Base-by-base conservation (phyloP, 1,140 invertebrate species). In the Drosophila pseudoananassae region DNA sequence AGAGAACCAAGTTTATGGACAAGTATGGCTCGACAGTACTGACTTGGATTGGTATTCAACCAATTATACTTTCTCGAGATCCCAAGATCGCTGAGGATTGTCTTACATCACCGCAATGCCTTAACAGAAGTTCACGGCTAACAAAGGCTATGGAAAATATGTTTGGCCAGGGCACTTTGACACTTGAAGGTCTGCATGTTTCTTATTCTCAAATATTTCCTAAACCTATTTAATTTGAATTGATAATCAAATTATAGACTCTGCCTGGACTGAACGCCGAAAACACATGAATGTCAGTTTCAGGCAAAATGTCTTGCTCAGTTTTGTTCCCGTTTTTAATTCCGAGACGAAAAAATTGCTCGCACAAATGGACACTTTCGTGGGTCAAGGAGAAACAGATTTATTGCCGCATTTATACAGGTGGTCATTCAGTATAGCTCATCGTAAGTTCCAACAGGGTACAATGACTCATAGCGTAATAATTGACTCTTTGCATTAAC, bases 241-340 rank as follows among this genome's bases (percentile, higher is more conserved):
- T 27, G 4, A 36, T n/a, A 12, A 36, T 12, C 3, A 20, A 20
- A 20, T 20, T 20, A 20, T 20, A 89, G 84, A 75, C 38, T 47
- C 66, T 0, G 14, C 64, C 9, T 89, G 85, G 82, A 61, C 43
- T 25, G 36, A 33, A 9, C 76, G 76, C 50, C 72, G 85, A 12
- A 82, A 63, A 25, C 29, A 58, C 1, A 17, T 89, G 14, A 89
- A 71, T 52, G 54, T 73, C 0, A 59, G 61, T 8, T 87, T 89
- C 20, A 51, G 40, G 4, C 60, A 76, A 10, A 77, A 77, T 60
- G 47, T 70, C 4, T 14, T 87, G 15, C 20, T 83, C 0, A 74
- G 56, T 40, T 74, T 83, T 40, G 17, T 87, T 10, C 60, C 68
- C 12, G 69, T 69, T 8, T 80, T 89, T 33, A 87, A 87, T 65